phyloP scores from a whole-genome alignment of 2,888 invertebrate genomes.

The Catocala sponsa region DNA sequence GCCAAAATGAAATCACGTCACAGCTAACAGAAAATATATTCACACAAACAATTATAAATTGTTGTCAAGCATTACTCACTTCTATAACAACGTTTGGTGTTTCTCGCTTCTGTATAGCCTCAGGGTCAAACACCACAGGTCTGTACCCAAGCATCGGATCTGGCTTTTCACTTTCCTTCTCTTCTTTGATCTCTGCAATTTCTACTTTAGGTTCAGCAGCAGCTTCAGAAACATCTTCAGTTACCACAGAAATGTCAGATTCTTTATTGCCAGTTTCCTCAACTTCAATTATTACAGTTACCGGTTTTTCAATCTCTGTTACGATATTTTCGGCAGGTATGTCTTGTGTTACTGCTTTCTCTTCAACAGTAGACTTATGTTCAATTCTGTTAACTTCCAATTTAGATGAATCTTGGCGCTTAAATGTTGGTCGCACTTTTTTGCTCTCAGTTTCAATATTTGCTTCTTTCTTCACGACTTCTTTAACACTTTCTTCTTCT shows the following conservation, averaged over 20 bases:
- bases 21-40: too few species aligned
- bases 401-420: too few species aligned
- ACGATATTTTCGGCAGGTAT: not conserved
- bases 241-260: not conserved
- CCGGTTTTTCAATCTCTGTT: not conserved
- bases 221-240: not conserved
- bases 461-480: too few species aligned
- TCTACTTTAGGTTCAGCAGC: constrained; percentile 10
- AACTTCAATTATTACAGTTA: not conserved
- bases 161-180: constrained; percentile 6
- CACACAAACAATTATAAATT: too few species aligned
- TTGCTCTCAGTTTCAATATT: too few species aligned
- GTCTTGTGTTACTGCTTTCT: not conserved
- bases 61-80: constrained; percentile 21
- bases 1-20: too few species aligned
- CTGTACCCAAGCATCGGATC: constrained; percentile 42
- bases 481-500: too few species aligned
- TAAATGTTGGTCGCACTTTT: too few species aligned
- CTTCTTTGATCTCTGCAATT: constrained; percentile 4
- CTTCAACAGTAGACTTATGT: not conserved
- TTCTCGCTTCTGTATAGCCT: constrained; percentile 31
- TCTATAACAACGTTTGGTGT: constrained; percentile 9
- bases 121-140: constrained; percentile 54
- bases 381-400: not conserved
- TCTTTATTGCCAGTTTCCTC: not conserved